phyloP scores from a whole-genome alignment of 64 coral and sea anemone genomes.

The Astreopora myriophthalma region DNA sequence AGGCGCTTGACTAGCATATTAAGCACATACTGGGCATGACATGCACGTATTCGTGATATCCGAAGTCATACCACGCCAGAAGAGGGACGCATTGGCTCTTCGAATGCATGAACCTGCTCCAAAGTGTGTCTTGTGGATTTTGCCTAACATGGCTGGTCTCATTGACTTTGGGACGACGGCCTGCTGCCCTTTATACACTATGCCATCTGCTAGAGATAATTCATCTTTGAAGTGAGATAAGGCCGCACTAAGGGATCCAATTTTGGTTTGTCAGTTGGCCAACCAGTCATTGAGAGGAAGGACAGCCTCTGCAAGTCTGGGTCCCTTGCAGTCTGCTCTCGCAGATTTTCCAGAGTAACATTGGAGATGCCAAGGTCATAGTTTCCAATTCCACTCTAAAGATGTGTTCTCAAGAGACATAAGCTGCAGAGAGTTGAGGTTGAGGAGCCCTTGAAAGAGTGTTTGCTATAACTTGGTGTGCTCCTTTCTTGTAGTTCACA shows the following conservation, averaged over 20 bases:
- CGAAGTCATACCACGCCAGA: slow-evolving; percentile 13
- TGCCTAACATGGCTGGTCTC: slow-evolving; percentile 11
- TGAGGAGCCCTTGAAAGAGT: slow-evolving; percentile 2
- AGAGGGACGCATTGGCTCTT: slow-evolving; percentile 52
- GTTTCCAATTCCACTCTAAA: neutral
- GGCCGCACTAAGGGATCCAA: neutral
- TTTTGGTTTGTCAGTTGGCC: neutral
- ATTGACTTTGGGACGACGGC: slow-evolving; percentile 5
- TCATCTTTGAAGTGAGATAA: slow-evolving; percentile 28
- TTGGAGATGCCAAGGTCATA: neutral
- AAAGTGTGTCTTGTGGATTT: neutral
- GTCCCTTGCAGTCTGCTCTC: neutral
- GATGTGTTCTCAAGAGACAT: neutral
- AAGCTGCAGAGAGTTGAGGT: neutral
- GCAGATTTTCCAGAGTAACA: neutral
- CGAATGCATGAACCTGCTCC: slow-evolving; percentile 6
- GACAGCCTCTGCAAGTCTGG: neutral
- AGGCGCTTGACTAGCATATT: slow-evolving; percentile 8
- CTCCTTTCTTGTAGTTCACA: slow-evolving; percentile 8
- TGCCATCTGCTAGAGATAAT: neutral
- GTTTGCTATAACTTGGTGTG: neutral
- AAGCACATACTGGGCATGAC: neutral
- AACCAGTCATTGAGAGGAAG: neutral
- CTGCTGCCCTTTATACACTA: neutral
- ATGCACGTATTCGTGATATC: neutral